Percentiles rank a stretch among this genome's conserved stretches.
These are phyloP conservation scores for Crax fasciolata DNA, from an alignment of 2,797 vertebrate genomes.

Conservation along the genomic window DNA sequence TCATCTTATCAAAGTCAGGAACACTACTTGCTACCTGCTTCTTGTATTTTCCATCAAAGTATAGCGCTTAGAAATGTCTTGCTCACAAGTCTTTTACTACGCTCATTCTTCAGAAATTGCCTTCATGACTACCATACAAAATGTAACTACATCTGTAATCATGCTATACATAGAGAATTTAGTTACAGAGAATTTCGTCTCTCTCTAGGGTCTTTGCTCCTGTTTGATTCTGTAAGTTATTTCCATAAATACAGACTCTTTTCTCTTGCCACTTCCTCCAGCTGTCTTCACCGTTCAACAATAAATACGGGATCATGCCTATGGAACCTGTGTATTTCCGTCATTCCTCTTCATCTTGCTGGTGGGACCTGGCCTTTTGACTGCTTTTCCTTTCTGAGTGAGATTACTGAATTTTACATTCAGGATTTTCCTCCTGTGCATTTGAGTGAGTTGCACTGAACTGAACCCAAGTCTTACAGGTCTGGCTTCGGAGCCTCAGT, in stretches of 20 bases:
- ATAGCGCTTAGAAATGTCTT: neutral
- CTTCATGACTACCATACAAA: neutral
- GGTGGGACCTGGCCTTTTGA: neutral
- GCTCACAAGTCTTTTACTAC: neutral
- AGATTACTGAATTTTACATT: neutral
- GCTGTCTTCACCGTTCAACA: neutral
- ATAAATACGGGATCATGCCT: neutral
- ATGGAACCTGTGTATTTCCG: neutral
- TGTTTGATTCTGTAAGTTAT: constrained; percentile 6
- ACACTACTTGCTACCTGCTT: neutral
- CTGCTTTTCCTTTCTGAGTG: neutral
- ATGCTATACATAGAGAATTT: neutral
- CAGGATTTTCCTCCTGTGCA: neutral
- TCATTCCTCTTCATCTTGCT: neutral
- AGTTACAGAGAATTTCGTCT: neutral
- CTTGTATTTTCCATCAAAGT: neutral
- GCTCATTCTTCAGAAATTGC: neutral
- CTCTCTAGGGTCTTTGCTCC: neutral
- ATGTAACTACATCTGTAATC: neutral
- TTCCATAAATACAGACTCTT: neutral
- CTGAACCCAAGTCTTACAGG: neutral
- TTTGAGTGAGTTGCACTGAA: neutral
- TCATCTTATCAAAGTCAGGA: neutral
- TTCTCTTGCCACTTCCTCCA: neutral
- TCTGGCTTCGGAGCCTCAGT: neutral